A percentile compares a stretch with the other conserved stretches of the same genome.
These are phyloP conservation scores for Amiota communis DNA, from an alignment of 2,888 invertebrate genomes.

Conservation along the genomic window DNA sequence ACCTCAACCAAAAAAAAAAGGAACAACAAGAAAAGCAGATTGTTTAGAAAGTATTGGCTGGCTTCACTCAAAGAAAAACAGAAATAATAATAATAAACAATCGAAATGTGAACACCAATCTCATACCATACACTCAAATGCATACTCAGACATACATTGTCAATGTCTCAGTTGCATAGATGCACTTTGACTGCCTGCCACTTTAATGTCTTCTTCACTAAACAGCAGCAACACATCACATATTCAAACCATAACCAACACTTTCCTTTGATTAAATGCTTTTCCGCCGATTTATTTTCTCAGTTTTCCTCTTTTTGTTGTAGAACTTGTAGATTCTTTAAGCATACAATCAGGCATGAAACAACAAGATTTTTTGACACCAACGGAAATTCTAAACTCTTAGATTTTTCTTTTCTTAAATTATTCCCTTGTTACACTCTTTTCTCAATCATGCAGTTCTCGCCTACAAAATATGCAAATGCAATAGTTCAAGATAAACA, in stretches of 20 bases:
- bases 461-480: too few relatives aligned
- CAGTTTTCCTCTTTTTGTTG: background rate
- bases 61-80: background rate
- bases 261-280: background rate
- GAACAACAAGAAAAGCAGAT: background rate
- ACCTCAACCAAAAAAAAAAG: slow-evolving; percentile 2
- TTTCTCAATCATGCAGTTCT: too few relatives aligned
- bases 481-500: background rate
- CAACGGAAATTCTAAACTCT: slow-evolving; percentile 3
- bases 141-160: too few relatives aligned
- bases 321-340: slow-evolving; percentile 9
- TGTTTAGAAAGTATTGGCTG: slow-evolving; percentile 21
- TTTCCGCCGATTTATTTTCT: slow-evolving; percentile 4
- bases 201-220: background rate
- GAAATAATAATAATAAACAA: slow-evolving; percentile 12
- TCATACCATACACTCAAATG: too few relatives aligned
- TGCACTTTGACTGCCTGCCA: background rate
- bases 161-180: too few relatives aligned
- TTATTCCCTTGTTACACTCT: background rate
- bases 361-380: slow-evolving; percentile 5
- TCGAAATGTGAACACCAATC: background rate
- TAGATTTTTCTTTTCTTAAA: background rate
- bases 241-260: too few relatives aligned
- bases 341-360: background rate
- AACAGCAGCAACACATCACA: too few relatives aligned